These are phyloP conservation scores for honey bee (Apis mellifera) DNA, from an alignment of 1,140 invertebrate species.

Conservation along the genomic window Amel_HAv3.1 CM009940.2:7609001-7609500, in stretches of 20 bases:
- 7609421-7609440: slow-evolving; percentile 28
- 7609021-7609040: slow-evolving; percentile 39
- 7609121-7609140: slow-evolving; percentile 27
- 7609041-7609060: slow-evolving; percentile 29
- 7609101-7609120: slow-evolving; percentile 62
- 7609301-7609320: slow-evolving; percentile 72
- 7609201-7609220: slow-evolving; percentile 77
- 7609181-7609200: slow-evolving; percentile 61
- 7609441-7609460: slow-evolving; percentile 33
- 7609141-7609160: slow-evolving; percentile 40
- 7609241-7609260: slow-evolving; percentile 82
- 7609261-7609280: slow-evolving; percentile 73
- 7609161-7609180: slow-evolving; percentile 55
- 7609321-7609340: slow-evolving; percentile 76
- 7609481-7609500: slow-evolving; percentile 39
- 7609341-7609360: slow-evolving; percentile 75
- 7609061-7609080: slow-evolving; percentile 65
- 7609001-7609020: slow-evolving; percentile 6
- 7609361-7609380: slow-evolving; percentile 69
- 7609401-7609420: slow-evolving; percentile 48
- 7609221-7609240: slow-evolving; percentile 80
- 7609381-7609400: slow-evolving; percentile 59
- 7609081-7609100: slow-evolving; percentile 63
- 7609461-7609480: slow-evolving; percentile 29
- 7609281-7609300: slow-evolving; percentile 70